Conservation (phyloP, 1,140 invertebrate genomes). For the Drosophila nikananu region DNA sequence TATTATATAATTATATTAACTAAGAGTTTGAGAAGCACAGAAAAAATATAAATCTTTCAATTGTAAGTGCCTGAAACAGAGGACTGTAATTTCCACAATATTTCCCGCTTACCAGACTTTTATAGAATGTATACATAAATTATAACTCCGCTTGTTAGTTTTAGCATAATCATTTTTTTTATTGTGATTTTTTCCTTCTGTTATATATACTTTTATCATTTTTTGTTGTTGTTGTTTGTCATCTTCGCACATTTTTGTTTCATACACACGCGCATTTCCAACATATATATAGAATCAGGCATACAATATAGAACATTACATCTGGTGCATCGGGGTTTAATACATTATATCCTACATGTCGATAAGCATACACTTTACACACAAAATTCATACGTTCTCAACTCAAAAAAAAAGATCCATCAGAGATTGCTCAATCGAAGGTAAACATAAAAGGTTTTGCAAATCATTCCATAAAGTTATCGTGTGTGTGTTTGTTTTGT, state of each 20-base stretch:
- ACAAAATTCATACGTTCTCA: constrained; percentile 43
- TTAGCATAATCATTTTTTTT: constrained; percentile 76
- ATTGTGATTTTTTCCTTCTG: constrained; percentile 48
- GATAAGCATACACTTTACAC: constrained; percentile 57
- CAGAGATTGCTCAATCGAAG: constrained; percentile 22
- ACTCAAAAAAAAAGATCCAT: constrained; percentile 30
- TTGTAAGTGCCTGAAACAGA: neutral
- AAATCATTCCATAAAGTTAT: constrained; percentile 41
- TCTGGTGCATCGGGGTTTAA: constrained; percentile 42
- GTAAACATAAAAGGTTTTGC: constrained; percentile 39
- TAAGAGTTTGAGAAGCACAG: neutral
- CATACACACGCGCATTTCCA: constrained; percentile 63
- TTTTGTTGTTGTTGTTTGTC: constrained; percentile 22
- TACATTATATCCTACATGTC: constrained; percentile 36
- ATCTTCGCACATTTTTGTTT: constrained; percentile 64
- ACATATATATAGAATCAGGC: constrained; percentile 71
- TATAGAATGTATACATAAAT: neutral
- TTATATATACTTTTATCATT: constrained; percentile 52
- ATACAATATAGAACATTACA: constrained; percentile 60
- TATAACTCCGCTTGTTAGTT: constrained; percentile 19
- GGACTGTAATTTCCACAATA: neutral
- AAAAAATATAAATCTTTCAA: neutral
- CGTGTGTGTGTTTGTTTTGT: constrained; percentile 34
- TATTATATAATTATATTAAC: too few species aligned
- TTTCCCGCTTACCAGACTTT: neutral